Evolutionary conservation across 2,888 invertebrate genomes (phyloP), one percentile per base, ranked within the genome.

Genomic region (Copidosoma aretas): DNA sequence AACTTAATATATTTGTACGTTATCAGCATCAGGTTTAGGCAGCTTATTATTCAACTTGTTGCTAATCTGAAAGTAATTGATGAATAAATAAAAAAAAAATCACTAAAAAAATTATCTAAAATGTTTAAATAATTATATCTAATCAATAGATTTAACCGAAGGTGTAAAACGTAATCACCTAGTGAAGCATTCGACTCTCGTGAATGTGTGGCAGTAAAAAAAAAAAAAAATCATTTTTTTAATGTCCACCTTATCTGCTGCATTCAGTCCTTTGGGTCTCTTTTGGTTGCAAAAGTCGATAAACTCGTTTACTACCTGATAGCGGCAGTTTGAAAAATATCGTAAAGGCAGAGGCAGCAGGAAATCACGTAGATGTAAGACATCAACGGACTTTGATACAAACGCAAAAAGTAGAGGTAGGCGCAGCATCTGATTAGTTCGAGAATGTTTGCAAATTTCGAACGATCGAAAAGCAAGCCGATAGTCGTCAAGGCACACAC

Each of bases 401-500:
- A 15, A 1, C 64, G 25, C 14, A 85, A 75, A 12, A 82, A 82
- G 17, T 80, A 81, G 49, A 91, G 87, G 24, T 90, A 84, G 0
- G 88, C 80, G n/a, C 88, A 85, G 77, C 92, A 92, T 14, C 92
- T 87, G 1, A 87, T 71, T 1, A 91, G 86, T 82, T 93, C 93
- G 14, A 72, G 56, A 17, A 67, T 14, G 17, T 58, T n/a, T 1
- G 64, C 71, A 14, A 62, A 46, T 15, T 51, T 46, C 14, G 51
- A 87, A 75, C 89, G 88, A 75, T 92, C 92, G 75, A 92, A 89
- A 12, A 92, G 80, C 86, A 92, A 87, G 0, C 92, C 92, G 60
- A 92, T 90, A 25, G 89, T 85, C 0, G 90, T 90, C 17, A 92
- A 82, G 0, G 91, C 90, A 2, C 87, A 87, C 56, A 92, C 86